Percentiles rank a stretch among this genome's conserved stretches.
Evolutionary conservation across 2,888 invertebrate species (phyloP).

Genomic region (Timandra comae): DNA sequence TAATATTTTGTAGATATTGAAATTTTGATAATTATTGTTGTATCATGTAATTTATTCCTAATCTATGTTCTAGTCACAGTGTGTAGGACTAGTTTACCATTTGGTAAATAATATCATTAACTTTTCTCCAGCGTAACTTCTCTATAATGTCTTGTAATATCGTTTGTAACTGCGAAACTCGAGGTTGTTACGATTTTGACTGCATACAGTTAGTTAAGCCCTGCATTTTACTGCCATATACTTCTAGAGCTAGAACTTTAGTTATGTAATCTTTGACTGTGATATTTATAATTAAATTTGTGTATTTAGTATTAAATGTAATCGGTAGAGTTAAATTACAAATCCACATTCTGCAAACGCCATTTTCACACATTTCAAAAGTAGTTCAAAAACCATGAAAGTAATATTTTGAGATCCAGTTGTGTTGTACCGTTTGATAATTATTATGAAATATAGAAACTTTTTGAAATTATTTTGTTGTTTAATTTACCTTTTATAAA

Average conservation of each 20-base stretch:
- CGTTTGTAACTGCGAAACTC: constrained; percentile 25
- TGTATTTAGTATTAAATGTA: constrained; percentile 66
- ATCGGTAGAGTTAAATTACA: constrained; percentile 35
- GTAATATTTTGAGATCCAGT: constrained; percentile 61
- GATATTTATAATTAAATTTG: constrained; percentile 74
- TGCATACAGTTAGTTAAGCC: constrained; percentile 39
- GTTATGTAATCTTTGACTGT: constrained; percentile 74
- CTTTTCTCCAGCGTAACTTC: constrained; percentile 14
- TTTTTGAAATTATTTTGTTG: constrained; percentile 37
- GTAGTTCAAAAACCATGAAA: constrained; percentile 29
- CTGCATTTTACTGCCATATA: constrained; percentile 70
- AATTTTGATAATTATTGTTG: constrained; percentile 41
- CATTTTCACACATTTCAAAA: constrained; percentile 29
- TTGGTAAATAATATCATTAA: constrained; percentile 31
- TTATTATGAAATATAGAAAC: constrained; percentile 55
- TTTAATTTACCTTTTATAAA: constrained; percentile 33
- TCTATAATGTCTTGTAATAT: constrained; percentile 8
- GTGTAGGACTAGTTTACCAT: constrained; percentile 62
- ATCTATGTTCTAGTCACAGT: constrained; percentile 69
- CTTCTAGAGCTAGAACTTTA: constrained; percentile 59
- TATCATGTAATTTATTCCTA: constrained; percentile 66
- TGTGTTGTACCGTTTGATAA: constrained; percentile 43
- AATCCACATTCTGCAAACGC: constrained; percentile 24
- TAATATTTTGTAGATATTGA: constrained; percentile 44
- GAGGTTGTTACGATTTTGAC: constrained; percentile 42